phyloP scores from a whole-genome alignment of 2,888 invertebrate species.

The Scelioninae gen. 2 region DNA sequence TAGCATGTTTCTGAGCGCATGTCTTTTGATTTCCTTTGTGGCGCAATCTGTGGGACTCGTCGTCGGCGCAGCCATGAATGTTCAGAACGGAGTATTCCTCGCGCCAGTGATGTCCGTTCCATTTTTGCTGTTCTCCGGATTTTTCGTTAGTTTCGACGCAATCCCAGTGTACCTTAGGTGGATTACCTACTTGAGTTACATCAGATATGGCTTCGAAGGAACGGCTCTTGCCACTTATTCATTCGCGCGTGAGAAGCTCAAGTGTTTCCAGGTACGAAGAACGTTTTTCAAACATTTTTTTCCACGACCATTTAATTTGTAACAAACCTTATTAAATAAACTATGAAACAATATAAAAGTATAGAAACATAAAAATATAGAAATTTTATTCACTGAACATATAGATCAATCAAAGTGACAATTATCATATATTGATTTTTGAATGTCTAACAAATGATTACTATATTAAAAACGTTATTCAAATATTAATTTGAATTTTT shows the following conservation, averaged over 20 bases:
- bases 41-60: conserved; percentile 96
- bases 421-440: no score
- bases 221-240: conserved; percentile 94
- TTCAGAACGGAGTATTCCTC: conserved; percentile 95
- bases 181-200: conserved; percentile 96
- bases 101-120: conserved; percentile 98
- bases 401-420: no score
- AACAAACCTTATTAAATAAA: no score
- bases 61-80: conserved; percentile 96
- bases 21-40: conserved; percentile 93
- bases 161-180: conserved; percentile 96
- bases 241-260: conserved; percentile 86
- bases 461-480: no score
- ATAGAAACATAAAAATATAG: no score
- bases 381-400: no score
- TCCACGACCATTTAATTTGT: no score
- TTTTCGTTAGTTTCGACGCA: conserved; percentile 97
- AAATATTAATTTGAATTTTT: no score
- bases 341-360: no score
- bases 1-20: conserved; percentile 91
- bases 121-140: conserved; percentile 95
- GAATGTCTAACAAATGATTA: no score
- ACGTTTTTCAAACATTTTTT: no score
- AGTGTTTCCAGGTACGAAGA: conserved; percentile 84
- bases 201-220: conserved; percentile 96